A percentile compares a stretch with the other conserved stretches of the same genome.
phyloP scores from a whole-genome alignment of 2,113 vertebrate genomes.

The Hiodon tergisus region DNA sequence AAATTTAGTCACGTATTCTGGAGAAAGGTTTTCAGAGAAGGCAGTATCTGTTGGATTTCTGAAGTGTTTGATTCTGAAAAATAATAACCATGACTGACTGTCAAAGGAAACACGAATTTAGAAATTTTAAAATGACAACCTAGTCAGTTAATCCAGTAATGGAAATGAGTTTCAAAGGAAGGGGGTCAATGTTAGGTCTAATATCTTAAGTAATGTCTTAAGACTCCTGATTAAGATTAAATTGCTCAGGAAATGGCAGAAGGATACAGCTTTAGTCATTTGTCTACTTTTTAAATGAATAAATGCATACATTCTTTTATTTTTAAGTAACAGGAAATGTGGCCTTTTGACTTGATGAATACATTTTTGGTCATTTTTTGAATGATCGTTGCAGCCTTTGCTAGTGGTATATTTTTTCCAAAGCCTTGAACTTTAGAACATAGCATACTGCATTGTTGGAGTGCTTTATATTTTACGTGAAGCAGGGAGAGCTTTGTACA shows the following conservation, averaged over 20 bases:
- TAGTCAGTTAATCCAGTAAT: background rate
- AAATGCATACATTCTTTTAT: background rate
- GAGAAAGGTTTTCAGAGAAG: no score
- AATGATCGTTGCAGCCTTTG: no score
- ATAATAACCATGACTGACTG: no score
- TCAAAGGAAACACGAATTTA: no score
- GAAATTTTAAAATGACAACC: no score
- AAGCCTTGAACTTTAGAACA: background rate
- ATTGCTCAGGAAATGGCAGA: background rate
- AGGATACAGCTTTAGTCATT: background rate
- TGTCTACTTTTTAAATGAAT: constrained; percentile 3
- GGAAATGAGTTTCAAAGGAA: background rate
- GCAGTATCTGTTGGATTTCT: no score
- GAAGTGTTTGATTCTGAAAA: no score
- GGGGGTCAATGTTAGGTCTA: background rate
- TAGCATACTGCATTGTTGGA: background rate
- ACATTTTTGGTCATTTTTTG: background rate
- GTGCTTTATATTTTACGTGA: background rate
- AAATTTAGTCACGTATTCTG: no score
- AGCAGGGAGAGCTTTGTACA: background rate
- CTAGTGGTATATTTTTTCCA: background rate
- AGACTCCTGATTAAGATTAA: background rate
- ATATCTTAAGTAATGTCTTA: background rate
- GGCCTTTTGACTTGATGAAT: constrained; percentile 9
- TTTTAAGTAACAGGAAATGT: background rate